Percentiles rank a stretch among this genome's conserved stretches.
phyloP scores from a whole-genome alignment of 2,888 invertebrate genomes.

The Limenitis arthemis region DNA sequence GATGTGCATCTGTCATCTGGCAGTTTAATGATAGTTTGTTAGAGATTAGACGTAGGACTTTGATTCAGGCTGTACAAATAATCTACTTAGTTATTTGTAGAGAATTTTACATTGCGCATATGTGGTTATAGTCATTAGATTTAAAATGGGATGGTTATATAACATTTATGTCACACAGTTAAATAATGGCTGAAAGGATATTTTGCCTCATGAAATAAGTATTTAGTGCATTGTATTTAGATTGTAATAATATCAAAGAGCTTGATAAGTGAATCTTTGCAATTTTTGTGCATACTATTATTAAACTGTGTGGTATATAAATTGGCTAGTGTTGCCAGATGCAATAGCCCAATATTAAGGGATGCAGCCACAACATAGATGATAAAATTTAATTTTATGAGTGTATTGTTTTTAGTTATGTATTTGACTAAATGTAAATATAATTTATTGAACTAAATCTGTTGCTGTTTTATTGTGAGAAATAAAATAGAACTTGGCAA shows the following conservation, averaged over 20 bases:
- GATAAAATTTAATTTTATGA: background rate
- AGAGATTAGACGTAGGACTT: conserved; percentile 66
- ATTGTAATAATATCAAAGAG: background rate
- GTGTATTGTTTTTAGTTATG: background rate
- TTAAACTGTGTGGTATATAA: conserved; percentile 1
- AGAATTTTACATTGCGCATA: conserved; percentile 64
- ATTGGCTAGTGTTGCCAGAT: conserved; percentile 4
- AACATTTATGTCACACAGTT: conserved; percentile 19
- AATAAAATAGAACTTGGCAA: background rate
- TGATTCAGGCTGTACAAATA: conserved; percentile 67
- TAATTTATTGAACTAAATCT: background rate
- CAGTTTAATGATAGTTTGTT: conserved; percentile 55
- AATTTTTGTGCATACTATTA: background rate
- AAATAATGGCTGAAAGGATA: background rate
- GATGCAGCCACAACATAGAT: too few relatives aligned
- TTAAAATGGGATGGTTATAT: conserved; percentile 46
- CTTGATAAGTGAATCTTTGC: background rate
- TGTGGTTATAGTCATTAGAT: conserved; percentile 59
- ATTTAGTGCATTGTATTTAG: conserved; percentile 21
- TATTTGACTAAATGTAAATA: background rate
- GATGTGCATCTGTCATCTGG: conserved; percentile 36
- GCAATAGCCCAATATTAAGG: background rate
- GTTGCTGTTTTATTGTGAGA: too few relatives aligned
- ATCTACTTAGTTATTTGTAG: conserved; percentile 64
- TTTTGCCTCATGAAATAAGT: background rate